Evolutionary conservation across 1,140 invertebrate species (phyloP).

Genomic region (Brachionus paranguensis): DNA sequence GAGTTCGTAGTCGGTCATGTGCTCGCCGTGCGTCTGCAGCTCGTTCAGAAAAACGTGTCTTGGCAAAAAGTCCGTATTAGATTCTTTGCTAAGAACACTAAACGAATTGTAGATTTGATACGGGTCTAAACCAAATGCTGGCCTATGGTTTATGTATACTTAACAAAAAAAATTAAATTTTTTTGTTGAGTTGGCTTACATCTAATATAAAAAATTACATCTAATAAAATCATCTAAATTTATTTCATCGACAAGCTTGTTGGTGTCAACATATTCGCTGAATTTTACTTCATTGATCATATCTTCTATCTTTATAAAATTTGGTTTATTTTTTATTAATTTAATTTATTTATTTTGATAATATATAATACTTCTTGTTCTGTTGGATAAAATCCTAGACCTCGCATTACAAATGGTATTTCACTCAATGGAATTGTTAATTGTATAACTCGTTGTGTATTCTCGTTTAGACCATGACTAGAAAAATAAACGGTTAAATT

Average conservation of each 20-base stretch:
- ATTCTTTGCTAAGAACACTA: conserved; percentile 47
- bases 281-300: conserved; percentile 65
- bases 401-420: conserved; percentile 66
- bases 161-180: background rate
- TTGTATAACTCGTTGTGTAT: conserved; percentile 58
- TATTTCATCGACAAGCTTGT: conserved; percentile 59
- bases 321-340: background rate
- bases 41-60: conserved; percentile 50
- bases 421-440: conserved; percentile 62
- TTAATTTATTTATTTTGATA: background rate
- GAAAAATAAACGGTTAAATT: conserved; percentile 42
- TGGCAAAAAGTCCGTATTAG: conserved; percentile 41
- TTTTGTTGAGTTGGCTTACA: background rate
- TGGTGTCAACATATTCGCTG: conserved; percentile 59
- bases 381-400: conserved; percentile 67
- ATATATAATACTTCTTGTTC: conserved; percentile 62
- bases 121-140: conserved; percentile 56
- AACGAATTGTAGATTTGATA: conserved; percentile 50
- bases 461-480: conserved; percentile 64
- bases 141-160: conserved; percentile 67
- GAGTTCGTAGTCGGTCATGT: conserved; percentile 55
- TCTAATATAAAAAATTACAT: conserved; percentile 47
- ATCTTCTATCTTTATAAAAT: conserved; percentile 61
- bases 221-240: conserved; percentile 67
- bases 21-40: conserved; percentile 53